Percentiles rank a stretch among this genome's conserved stretches.
These are phyloP conservation scores for Metridium senile DNA, from an alignment of 92 coral and sea anemone species.

Conservation along the genomic window DNA sequence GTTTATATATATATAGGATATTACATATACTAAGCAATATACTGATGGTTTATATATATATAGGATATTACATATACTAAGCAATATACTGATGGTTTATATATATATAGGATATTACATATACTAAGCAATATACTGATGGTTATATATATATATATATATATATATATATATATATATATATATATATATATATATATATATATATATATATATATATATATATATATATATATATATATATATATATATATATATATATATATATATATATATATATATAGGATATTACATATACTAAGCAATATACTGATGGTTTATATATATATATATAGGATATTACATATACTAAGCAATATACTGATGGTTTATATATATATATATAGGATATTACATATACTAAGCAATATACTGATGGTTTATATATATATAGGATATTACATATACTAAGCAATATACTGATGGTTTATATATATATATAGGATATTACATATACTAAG, in stretches of 20 bases:
- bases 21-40: background rate
- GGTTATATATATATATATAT: background rate
- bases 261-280: too few species aligned
- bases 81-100: background rate
- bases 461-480: background rate
- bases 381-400: background rate
- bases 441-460: background rate
- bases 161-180: background rate
- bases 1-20: background rate
- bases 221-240: too few species aligned
- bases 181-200: background rate
- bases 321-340: background rate
- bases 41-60: background rate
- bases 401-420: background rate
- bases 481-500: background rate
- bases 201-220: background rate
- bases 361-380: background rate
- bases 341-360: background rate
- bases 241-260: too few species aligned
- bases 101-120: background rate
- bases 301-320: background rate
- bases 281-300: background rate
- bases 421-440: background rate
- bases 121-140: background rate
- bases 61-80: background rate